Base-by-base conservation (phyloP, 2,797 vertebrate genomes). In the Sebastiscus tertius region DNA sequence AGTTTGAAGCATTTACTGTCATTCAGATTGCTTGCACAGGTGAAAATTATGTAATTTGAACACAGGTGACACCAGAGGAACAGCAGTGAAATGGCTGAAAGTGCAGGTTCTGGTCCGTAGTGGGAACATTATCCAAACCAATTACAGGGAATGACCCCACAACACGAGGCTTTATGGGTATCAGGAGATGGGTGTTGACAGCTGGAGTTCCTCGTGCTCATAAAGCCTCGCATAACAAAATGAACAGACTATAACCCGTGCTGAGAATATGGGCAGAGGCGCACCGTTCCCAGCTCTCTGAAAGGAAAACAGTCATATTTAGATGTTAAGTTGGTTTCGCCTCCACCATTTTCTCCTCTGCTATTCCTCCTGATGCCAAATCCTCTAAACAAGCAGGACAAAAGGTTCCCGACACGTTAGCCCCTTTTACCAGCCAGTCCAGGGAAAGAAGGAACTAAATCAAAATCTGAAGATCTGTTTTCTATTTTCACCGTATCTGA, bases 81-180 rank as follows among this genome's bases (percentile, higher is more conserved):
- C 65, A 60, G 70, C 65, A 27, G 58, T n/a, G 31, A 71, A 80
- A 82, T 27, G 58, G 74, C 78, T 80, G 66, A 79, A 86, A 76
- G 59, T 49, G 72, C 39, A 75, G 72, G 31, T 79, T 73, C 69
- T 52, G 74, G 72, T 71, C 73, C 31, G 33, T 24, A 49, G 75
- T 46, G 75, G 73, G 60, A 79, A 67, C 79, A 79, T 83, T 81
- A 85, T 74, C 82, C 73, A 75, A 82, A 89, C 67, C 83, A 88
- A 82, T 84, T 85, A 79, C 67, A 27, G 72, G 54, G 79, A 87
- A 86, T 75, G 82, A 82, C 42, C 27, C n/a, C 68, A 24, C 80
- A 83, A 75, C 75, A 72, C 54, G 29, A 29, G 67, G 82, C 71
- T 85, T 89, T 82, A 67, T 59, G 81, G 77, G 82, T 42, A 26